These are phyloP conservation scores for Meteorus cinctellus DNA, from an alignment of 2,888 invertebrate genomes.

Conservation along the genomic window DNA sequence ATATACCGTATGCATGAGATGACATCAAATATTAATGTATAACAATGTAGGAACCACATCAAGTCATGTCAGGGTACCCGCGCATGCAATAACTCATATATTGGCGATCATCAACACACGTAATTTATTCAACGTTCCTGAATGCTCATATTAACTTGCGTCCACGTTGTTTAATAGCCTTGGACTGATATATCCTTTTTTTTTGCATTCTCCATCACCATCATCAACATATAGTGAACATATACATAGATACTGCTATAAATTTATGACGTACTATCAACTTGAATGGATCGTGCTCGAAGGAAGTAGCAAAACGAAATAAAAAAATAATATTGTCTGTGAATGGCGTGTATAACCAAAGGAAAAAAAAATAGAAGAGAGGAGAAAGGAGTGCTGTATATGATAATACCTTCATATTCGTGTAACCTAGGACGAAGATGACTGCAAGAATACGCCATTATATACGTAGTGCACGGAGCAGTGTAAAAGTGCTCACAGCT, in stretches of 20 bases:
- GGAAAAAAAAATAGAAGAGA: conserved; percentile 1
- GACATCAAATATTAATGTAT: too few relatives aligned
- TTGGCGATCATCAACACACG: too few relatives aligned
- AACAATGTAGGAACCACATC: too few relatives aligned
- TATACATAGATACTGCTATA: background rate
- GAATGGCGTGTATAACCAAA: background rate
- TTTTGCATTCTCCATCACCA: background rate
- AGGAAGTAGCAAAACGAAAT: background rate
- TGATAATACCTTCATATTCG: background rate
- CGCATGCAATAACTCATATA: too few relatives aligned
- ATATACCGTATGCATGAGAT: too few relatives aligned
- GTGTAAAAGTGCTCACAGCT: background rate
- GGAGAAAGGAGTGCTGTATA: background rate
- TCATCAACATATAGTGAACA: background rate
- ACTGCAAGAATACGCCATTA: background rate
- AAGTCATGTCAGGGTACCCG: too few relatives aligned
- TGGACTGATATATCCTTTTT: background rate
- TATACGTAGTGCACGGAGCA: background rate
- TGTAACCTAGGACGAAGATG: background rate
- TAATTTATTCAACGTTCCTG: background rate
- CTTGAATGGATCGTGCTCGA: conserved; percentile 2
- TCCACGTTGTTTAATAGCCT: background rate
- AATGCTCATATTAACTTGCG: background rate
- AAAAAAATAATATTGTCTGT: conserved; percentile 23
- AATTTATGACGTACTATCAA: conserved; percentile 6